Evolutionary conservation across 2,888 invertebrate species (phyloP), one percentile per base, ranked within the genome.

Genomic region (Drosophila cyrtoloma): DNA sequence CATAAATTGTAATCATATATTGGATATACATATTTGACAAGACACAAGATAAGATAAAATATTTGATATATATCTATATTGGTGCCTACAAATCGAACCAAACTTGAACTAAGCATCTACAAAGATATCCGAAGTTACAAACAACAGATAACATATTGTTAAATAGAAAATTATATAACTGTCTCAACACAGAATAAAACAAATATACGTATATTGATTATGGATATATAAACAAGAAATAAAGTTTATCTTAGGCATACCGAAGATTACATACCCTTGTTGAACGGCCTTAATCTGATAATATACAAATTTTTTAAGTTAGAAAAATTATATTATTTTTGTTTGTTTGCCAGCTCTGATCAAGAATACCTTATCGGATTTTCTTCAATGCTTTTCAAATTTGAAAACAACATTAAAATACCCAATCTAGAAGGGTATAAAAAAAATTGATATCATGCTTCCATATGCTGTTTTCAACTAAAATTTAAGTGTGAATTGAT

Each of bases 11-110:
- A 73, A 77, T 62, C 51, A 55, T 56, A 65, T 66, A 65, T 69
- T 71, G 71, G 59, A 57, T 61, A 51, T 39, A 58, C 57, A 66
- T 75, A 65, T 71, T 62, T 74, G 64, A 28, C 39, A 50, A 75
- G 51, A 59, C 75, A 28, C 39, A 50, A 75, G 51, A 59, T 75
- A 59, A 55, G 51, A 60, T 63, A 30, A 55, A 55, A 47, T 47
- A 4, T 16, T 26, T 16, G n/a, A 44, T 37, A 33, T 39, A 14
- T 28, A 55, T 33, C 33, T 3, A 22, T 7, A 47, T 47, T 9
- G 22, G 22, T 44, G 52, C n/a, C 22, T 16, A 50, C 16, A 35
- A 26, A 61, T 60, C 16, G 28, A 33, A 69, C 42, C 26, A 30
- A 53, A 32, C 33, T 55, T 56, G 30, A 70, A 22, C 5, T 12